phyloP scores from a whole-genome alignment of 2,113 vertebrate species.

The Lichenostomus cassidix region DNA sequence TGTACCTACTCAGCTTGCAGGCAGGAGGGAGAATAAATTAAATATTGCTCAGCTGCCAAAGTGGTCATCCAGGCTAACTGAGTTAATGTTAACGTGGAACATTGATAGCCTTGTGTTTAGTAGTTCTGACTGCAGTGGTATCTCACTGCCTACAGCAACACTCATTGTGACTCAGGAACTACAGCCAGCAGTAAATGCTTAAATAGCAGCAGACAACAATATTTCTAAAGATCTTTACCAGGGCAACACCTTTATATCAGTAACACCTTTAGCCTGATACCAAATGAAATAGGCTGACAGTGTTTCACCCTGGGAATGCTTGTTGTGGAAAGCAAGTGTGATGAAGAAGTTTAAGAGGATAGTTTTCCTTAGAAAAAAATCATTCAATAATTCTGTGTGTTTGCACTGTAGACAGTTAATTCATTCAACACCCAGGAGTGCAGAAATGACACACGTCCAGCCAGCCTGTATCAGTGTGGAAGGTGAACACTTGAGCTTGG shows the following conservation, averaged over 20 bases:
- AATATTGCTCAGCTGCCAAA: background rate
- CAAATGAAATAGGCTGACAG: background rate
- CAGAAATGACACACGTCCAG: background rate
- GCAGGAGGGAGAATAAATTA: background rate
- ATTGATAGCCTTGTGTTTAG: background rate
- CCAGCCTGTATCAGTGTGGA: background rate
- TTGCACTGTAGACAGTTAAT: background rate
- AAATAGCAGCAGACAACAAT: background rate
- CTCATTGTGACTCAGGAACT: background rate
- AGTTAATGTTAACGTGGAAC: background rate
- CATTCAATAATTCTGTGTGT: fast-evolving
- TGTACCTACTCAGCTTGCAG: background rate
- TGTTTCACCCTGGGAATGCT: background rate
- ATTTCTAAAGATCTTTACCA: background rate
- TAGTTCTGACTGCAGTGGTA: background rate
- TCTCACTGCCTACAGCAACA: background rate
- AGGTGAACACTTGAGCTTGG: background rate
- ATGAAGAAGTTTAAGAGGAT: background rate
- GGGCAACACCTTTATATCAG: background rate
- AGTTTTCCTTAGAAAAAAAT: background rate
- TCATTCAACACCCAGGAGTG: background rate
- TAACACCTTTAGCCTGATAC: background rate
- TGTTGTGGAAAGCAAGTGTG: background rate
- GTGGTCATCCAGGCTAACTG: background rate
- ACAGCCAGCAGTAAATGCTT: background rate